Conservation (phyloP, 2,888 invertebrate genomes). For the Buathra laborator region DNA sequence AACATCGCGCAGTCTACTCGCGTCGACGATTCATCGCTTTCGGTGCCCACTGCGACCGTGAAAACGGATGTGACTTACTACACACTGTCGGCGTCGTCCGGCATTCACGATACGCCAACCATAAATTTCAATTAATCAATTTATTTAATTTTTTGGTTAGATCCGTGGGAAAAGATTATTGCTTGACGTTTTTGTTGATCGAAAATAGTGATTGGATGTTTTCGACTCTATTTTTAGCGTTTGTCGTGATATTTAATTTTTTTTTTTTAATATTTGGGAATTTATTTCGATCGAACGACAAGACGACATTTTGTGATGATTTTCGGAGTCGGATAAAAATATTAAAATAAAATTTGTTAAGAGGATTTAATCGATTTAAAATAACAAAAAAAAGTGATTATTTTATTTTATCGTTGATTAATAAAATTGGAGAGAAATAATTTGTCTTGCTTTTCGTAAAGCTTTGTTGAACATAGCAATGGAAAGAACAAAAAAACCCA, state of each 20-base stretch:
- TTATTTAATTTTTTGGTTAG: conserved; percentile 14
- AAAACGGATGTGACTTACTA: conserved; percentile 51
- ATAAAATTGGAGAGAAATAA: too few species aligned
- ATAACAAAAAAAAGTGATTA: too few species aligned
- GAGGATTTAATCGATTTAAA: too few species aligned
- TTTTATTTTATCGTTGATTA: too few species aligned
- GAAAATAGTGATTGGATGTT: background rate
- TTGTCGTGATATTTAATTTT: background rate
- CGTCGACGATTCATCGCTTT: conserved; percentile 63
- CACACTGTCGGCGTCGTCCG: conserved; percentile 20
- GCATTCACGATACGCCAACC: conserved; percentile 39
- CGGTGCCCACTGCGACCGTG: conserved; percentile 53
- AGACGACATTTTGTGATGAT: too few species aligned
- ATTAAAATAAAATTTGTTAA: too few species aligned
- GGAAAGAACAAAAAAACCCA: too few species aligned
- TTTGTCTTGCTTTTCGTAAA: too few species aligned
- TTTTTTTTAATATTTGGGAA: background rate
- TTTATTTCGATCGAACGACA: too few species aligned
- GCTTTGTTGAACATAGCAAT: too few species aligned
- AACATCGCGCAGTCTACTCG: conserved; percentile 58
- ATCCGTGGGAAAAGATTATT: background rate
- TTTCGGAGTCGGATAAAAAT: too few species aligned
- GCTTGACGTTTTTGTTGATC: background rate
- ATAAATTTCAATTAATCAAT: conserved; percentile 56
- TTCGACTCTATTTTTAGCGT: background rate